Evolutionary conservation across 2,888 invertebrate genomes (phyloP), one percentile per base, ranked within the genome.

Genomic region (Amiota communis): DNA sequence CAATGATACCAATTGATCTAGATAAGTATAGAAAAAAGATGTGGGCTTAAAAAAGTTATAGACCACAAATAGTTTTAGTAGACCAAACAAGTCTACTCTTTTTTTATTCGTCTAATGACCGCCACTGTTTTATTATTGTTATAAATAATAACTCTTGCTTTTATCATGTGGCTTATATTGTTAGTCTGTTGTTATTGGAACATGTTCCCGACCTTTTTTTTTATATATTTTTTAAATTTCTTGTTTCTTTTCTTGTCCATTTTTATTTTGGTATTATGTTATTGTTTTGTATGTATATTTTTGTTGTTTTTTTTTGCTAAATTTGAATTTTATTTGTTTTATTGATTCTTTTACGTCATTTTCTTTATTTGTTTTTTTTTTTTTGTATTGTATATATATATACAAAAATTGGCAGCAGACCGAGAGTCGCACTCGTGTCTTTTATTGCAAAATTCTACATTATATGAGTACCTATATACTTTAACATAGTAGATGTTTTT

Each of bases 281-380:
- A 4, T 36, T 36, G 36, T 48, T n/a, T 48, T 48, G 49, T 48
- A 49, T 15, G 8, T 20, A 20, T 59, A 2, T 57, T 57, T 57
- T 13, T 51, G 1, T 57, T 57, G n/a, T 57, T 4, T 17, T 9
- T 59, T 17, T 59, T 59, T 59, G 17, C 57, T 17, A 20, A 36
- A 59, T 59, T 59, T 59, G 57, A 59, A 59, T 59, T 59, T 59
- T 59, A 59, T 59, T 59, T 59, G 57, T 59, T 17, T 59, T 11
- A 59, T 36, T 36, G 36, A 36, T 36, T 36, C 57, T 20, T 59
- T 59, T 59, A 17, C 57, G 57, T 59, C 57, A 17, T 59, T 59
- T 59, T 59, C 57, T 59, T 13, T 59, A 17, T n/a, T 59, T 59
- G 8, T 17, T 59, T 59, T 20, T 59, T 59, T 12, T 59, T 59